These are phyloP conservation scores for Nothobranchius kuhntae DNA, from an alignment of 2,113 vertebrate genomes.

Conservation along the genomic window DNA sequence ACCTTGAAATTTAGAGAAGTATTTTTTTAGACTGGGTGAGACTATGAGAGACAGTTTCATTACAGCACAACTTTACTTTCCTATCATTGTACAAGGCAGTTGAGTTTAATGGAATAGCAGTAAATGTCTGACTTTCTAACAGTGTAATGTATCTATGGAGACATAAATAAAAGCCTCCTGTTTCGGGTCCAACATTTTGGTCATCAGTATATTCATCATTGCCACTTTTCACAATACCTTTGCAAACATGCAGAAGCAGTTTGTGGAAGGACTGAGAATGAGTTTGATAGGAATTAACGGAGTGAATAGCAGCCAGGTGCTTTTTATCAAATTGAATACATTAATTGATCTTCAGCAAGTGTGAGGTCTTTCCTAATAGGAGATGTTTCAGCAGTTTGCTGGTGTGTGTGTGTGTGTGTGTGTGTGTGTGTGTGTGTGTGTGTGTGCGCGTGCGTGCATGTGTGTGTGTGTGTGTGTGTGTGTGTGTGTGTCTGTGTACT, in stretches of 20 bases:
- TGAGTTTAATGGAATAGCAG: neutral
- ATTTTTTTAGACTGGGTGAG: neutral
- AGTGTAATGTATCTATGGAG: neutral
- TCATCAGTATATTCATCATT: neutral
- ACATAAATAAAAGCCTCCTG: neutral
- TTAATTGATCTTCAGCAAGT: neutral
- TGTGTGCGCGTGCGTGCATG: too few species aligned
- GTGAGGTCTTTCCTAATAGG: neutral
- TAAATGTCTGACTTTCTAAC: neutral
- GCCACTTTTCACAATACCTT: neutral
- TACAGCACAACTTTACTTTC: constrained; percentile 8
- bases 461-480: too few species aligned
- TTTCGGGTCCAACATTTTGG: neutral
- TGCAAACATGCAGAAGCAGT: neutral
- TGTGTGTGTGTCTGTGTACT: too few species aligned
- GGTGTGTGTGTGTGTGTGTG: neutral
- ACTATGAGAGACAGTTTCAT: constrained; percentile 11
- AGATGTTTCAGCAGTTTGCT: neutral
- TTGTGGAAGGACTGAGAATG: neutral
- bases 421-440: too few species aligned
- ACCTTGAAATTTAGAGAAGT: constrained; percentile 35
- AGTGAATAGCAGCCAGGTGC: neutral
- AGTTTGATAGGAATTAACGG: neutral
- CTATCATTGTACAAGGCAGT: neutral
- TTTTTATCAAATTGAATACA: neutral